These are phyloP conservation scores for Charanyca ferruginea DNA, from an alignment of 2,888 invertebrate genomes.

Conservation along the genomic window DNA sequence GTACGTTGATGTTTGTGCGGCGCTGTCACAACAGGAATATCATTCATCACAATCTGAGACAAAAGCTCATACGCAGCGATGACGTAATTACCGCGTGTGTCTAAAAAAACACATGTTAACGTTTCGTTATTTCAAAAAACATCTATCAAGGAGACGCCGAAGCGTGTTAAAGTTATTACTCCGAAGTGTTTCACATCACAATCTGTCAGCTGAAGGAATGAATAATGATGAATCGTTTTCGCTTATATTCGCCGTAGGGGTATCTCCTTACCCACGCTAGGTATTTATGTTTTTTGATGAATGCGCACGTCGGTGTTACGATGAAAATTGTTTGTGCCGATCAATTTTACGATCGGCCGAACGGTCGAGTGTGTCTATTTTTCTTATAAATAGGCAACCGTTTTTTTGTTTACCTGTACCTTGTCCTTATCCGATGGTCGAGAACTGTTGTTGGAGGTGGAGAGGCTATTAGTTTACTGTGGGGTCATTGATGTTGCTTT, in stretches of 20 bases:
- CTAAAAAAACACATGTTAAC: conserved; percentile 76
- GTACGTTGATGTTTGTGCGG: conserved; percentile 29
- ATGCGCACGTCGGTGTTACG: conserved; percentile 60
- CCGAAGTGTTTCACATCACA: conserved; percentile 85
- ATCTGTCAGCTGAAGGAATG: conserved; percentile 84
- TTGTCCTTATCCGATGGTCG: conserved; percentile 17
- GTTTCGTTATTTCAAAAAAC: conserved; percentile 79
- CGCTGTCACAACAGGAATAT: conserved; percentile 60
- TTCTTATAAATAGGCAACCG: conserved; percentile 54
- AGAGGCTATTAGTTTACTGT: conserved; percentile 28
- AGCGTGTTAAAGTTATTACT: conserved; percentile 84
- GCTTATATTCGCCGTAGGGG: conserved; percentile 79
- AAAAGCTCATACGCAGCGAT: conserved; percentile 67
- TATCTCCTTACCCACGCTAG: conserved; percentile 75
- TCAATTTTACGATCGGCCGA: conserved; percentile 62
- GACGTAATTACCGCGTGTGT: conserved; percentile 73
- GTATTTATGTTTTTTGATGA: conserved; percentile 72
- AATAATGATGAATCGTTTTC: conserved; percentile 85
- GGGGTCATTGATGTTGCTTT: conserved; percentile 18
- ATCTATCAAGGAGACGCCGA: conserved; percentile 76
- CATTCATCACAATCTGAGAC: conserved; percentile 60
- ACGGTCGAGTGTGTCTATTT: conserved; percentile 59
- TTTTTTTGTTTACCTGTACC: conserved; percentile 61
- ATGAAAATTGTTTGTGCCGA: conserved; percentile 66
- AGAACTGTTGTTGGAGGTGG: conserved; percentile 29